A percentile compares a stretch with the other conserved stretches of the same genome.
These are phyloP conservation scores for Gobius niger DNA, from an alignment of 2,113 vertebrate species.

Conservation along the genomic window DNA sequence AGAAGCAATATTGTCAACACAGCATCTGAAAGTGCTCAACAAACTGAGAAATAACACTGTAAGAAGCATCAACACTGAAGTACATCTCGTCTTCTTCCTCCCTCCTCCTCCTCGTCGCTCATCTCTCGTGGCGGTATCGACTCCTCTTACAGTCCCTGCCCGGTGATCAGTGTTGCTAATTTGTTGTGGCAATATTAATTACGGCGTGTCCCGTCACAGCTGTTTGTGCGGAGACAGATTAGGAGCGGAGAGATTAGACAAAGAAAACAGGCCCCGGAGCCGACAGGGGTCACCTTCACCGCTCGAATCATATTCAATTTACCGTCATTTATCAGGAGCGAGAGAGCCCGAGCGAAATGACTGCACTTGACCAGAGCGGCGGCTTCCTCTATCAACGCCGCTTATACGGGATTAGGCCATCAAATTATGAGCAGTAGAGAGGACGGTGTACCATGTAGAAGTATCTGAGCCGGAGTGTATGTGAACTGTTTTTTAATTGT, in stretches of 20 bases:
- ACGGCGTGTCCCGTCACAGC: slow-evolving; percentile 78
- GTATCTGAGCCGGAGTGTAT: too few species aligned
- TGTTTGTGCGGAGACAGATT: slow-evolving; percentile 82
- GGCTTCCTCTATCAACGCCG: slow-evolving; percentile 46
- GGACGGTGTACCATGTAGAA: neutral
- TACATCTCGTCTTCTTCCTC: neutral
- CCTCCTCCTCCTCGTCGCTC: slow-evolving; percentile 32
- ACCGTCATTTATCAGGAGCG: slow-evolving; percentile 25
- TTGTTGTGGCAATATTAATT: slow-evolving; percentile 87
- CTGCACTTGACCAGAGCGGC: slow-evolving; percentile 67
- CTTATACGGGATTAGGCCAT: slow-evolving; percentile 44
- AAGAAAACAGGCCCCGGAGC: slow-evolving; percentile 78
- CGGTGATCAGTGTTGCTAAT: slow-evolving; percentile 76
- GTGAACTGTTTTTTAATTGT: too few species aligned
- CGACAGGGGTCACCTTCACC: slow-evolving; percentile 83
- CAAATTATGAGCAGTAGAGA: slow-evolving; percentile 32
- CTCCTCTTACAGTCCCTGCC: slow-evolving; percentile 63
- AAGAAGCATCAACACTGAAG: too few species aligned
- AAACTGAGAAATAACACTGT: too few species aligned
- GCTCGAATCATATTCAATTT: slow-evolving; percentile 80
- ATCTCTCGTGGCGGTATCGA: slow-evolving; percentile 49
- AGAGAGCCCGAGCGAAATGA: slow-evolving; percentile 56
- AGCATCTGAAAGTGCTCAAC: too few species aligned
- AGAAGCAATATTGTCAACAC: too few species aligned
- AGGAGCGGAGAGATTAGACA: slow-evolving; percentile 78